These are phyloP conservation scores for Echinarachnius parma DNA, from an alignment of 53 echinoderm and acorn worm species.

Conservation along the genomic window DNA sequence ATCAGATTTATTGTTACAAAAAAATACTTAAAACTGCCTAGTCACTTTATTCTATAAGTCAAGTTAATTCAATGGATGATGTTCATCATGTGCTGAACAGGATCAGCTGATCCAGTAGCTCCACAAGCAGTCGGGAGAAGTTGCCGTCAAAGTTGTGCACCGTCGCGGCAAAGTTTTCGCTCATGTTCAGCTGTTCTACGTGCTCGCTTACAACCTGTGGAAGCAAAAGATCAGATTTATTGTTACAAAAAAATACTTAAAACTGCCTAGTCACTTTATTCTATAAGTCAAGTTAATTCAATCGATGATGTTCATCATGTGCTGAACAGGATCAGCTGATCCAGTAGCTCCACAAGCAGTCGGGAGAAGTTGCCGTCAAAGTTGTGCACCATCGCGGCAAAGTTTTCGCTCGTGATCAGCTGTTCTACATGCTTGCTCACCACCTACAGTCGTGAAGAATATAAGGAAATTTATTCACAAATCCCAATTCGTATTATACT, in stretches of 20 bases:
- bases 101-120: constrained; percentile 81
- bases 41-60: no score
- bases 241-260: no score
- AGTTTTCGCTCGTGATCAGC: constrained; percentile 80
- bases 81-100: constrained; percentile 91
- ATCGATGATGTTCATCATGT: constrained; percentile 96
- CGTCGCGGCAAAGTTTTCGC: constrained; percentile 77
- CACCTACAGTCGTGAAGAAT: no score
- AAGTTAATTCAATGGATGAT: constrained; percentile 93
- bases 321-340: constrained; percentile 84
- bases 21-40: no score
- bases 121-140: constrained; percentile 79
- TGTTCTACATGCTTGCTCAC: constrained; percentile 78
- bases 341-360: constrained; percentile 69
- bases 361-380: constrained; percentile 95
- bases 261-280: no score
- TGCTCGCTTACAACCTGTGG: constrained; percentile 82
- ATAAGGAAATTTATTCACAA: no score
- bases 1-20: no score
- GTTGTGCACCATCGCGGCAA: constrained; percentile 68
- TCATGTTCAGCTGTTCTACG: constrained; percentile 69
- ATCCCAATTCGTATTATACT: no score
- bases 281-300: constrained; percentile 89
- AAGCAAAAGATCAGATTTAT: not conserved
- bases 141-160: constrained; percentile 86